A percentile compares a stretch with the other conserved stretches of the same genome.
Evolutionary conservation across 2,888 invertebrate species (phyloP).

Genomic region (Caenorhabditis afra): DNA sequence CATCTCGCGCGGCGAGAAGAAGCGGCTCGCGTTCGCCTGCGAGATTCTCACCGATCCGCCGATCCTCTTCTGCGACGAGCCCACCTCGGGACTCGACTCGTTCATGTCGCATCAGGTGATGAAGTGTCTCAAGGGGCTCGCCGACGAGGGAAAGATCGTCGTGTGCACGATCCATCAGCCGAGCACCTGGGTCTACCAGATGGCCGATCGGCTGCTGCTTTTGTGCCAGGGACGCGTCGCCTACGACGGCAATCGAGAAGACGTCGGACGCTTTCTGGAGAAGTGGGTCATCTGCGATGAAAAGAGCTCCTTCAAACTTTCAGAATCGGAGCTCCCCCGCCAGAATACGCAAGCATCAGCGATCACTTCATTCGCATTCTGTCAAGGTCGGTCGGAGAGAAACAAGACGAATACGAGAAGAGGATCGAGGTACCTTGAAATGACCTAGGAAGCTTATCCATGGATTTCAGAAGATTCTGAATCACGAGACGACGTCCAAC

Average conservation of each 20-base stretch:
- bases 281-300: neutral
- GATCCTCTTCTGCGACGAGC: constrained; percentile 73
- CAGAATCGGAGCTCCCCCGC: constrained; percentile 67
- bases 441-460: neutral
- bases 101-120: constrained; percentile 67
- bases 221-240: constrained; percentile 49
- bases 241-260: neutral
- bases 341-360: constrained; percentile 67
- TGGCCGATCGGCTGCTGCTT: constrained; percentile 85
- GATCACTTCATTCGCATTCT: constrained; percentile 79
- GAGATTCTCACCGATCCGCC: constrained; percentile 83
- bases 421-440: constrained; percentile 15
- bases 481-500: constrained; percentile 1
- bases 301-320: too few species aligned
- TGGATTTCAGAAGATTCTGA: constrained; percentile 6
- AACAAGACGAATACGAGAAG: constrained; percentile 11
- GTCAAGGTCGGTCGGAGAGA: constrained; percentile 43
- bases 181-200: constrained; percentile 89
- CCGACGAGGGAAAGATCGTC: constrained; percentile 88
- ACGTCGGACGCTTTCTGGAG: neutral
- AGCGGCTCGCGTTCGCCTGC: constrained; percentile 93
- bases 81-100: constrained; percentile 70
- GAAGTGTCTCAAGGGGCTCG: constrained; percentile 18
- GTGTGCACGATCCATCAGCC: constrained; percentile 96
- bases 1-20: constrained; percentile 96